Evolutionary conservation across 2,888 invertebrate genomes (phyloP), one percentile per base, ranked within the genome.

Genomic region (Cephalotes varians): DNA sequence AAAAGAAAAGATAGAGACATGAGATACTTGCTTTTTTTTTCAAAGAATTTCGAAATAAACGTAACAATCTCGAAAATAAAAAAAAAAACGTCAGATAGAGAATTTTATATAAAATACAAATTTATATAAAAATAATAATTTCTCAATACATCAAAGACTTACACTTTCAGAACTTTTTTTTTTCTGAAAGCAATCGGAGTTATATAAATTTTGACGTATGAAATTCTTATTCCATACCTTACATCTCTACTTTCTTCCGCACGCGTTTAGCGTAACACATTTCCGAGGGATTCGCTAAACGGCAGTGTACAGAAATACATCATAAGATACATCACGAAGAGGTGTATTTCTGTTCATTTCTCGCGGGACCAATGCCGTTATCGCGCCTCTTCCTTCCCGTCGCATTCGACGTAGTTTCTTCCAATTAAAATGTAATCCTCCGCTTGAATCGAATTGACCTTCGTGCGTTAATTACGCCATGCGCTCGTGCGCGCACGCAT

Each of bases 381-480:
- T 80, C 28, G 21, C 28, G 12, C 21, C 37, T 40, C 25, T 34
- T 58, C 34, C 12, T 21, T 31, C 28, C n/a, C 47, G 34, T 7
- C n/a, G 44, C 12, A 2, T 37, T 51, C 34, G 37, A 51, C 37
- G 34, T 49, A 31, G 40, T 25, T 56, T 79, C 54, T 37, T 69
- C 40, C 44, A 79, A 79, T 79, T 69, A 79, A 79, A 80, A 47
- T 40, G 15, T 60, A 58, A 73, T 58, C 47, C 73, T 25, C 28
- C n/a, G 25, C 47, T 51, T 12, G 37, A 47, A 60, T 72, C 34
- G 49, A 73, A 60, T 56, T 28, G 37, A 54, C n/a, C 31, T 47
- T 62, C 18, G 44, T 10, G 12, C 31, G 71, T 72, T 87, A 84
- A 87, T 87, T 86, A 37, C 40, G n/a, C 12, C 34, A 40, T 34